phyloP scores from a whole-genome alignment of 2,888 invertebrate species.

The Pterostichus madidus region DNA sequence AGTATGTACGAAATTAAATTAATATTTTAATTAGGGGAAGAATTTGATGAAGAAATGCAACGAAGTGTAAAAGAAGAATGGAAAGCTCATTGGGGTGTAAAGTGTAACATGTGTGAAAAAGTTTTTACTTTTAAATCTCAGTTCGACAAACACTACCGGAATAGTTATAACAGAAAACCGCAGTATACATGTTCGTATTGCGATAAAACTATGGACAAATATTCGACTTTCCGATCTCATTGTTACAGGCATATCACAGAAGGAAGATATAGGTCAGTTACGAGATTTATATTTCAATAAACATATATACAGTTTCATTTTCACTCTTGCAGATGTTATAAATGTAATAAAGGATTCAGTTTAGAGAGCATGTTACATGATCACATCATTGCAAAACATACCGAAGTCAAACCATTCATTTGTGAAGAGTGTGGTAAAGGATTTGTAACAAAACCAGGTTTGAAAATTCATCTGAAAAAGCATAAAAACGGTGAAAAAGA shows the following conservation, averaged over 20 bases:
- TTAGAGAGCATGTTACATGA: slow-evolving; percentile 79
- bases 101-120: slow-evolving; percentile 79
- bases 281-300: slow-evolving; percentile 74
- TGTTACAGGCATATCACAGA: slow-evolving; percentile 81
- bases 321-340: slow-evolving; percentile 77
- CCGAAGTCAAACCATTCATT: slow-evolving; percentile 76
- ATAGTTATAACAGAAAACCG: slow-evolving; percentile 76
- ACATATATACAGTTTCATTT: background rate
- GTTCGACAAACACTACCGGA: slow-evolving; percentile 79
- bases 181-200: slow-evolving; percentile 81
- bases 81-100: slow-evolving; percentile 78
- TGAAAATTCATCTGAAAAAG: slow-evolving; percentile 78
- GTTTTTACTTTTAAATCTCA: slow-evolving; percentile 78
- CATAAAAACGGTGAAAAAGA: slow-evolving; percentile 76
- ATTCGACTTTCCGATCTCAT: slow-evolving; percentile 79
- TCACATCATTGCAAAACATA: slow-evolving; percentile 79
- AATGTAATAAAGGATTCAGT: slow-evolving; percentile 79
- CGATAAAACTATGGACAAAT: slow-evolving; percentile 79
- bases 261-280: slow-evolving; percentile 78
- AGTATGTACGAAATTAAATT: background rate
- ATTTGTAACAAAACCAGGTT: slow-evolving; percentile 77
- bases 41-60: slow-evolving; percentile 75
- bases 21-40: slow-evolving; percentile 69
- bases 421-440: slow-evolving; percentile 76
- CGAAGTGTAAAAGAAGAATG: slow-evolving; percentile 78